Base-by-base conservation (phyloP, 2,113 vertebrate species). In the Archilochus colubris region DNA sequence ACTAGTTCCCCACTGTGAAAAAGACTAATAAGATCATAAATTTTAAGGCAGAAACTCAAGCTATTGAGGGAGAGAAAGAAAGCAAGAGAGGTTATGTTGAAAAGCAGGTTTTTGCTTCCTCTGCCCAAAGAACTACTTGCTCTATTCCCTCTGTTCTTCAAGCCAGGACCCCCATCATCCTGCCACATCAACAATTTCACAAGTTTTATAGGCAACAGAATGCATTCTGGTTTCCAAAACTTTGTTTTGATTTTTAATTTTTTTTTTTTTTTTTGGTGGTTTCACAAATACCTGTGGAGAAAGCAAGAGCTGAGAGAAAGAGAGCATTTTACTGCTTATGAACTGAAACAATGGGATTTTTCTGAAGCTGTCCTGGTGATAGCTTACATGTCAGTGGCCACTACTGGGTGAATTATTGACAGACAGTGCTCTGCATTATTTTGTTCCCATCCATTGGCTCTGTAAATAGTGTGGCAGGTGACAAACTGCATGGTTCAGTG, bases 381-480 rank as follows among this genome's bases (percentile, higher is more conserved):
- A 46, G 31, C 51, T 70, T 67, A 12, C 16, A 51, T 67, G 50
- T 79, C 50, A 80, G 59, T 1, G 3, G 67, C 74, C 78, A 51
- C 51, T 73, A 27, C 12, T 77, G 21, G 30, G 40, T 83, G 53
- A 95, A 90, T 83, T 91, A 91, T 22, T 74, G 64, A 44, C 73
- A 81, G 57, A 43, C 89, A 36, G 51, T 77, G 33, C n/a, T 77
- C 68, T 40, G 50, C 48, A 72, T 58, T 78, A 11, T 67, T 83
- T 62, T 86, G 44, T 86, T 86, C 50, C 57, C 50, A 81, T 53
- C 62, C 58, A 61, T 24, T 94, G 79, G 61, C 57, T 88, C 76
- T 72, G 88, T 61, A 88, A 93, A 81, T 51, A 88, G 63, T 31
- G 44, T 61, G 57, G 68, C 73, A 88, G 68, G 85, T 94, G 91